These are phyloP conservation scores for Ochropleura plecta DNA, from an alignment of 2,888 invertebrate species.

Conservation along the genomic window DNA sequence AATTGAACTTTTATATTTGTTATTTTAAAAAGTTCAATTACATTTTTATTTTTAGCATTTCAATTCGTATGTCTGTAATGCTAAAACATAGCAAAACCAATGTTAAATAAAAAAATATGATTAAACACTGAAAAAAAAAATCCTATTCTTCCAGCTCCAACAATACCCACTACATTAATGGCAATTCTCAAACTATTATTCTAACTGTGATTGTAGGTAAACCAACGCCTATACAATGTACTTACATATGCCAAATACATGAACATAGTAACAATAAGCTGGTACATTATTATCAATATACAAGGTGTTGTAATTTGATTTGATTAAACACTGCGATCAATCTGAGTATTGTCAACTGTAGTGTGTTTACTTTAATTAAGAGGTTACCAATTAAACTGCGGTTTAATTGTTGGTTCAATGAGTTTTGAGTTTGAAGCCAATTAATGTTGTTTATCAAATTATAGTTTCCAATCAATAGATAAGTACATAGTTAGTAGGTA, in stretches of 20 bases:
- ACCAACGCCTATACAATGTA: background rate
- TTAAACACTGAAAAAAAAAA: background rate
- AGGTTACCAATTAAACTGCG: slow-evolving; percentile 41
- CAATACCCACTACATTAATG: background rate
- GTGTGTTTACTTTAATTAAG: slow-evolving; percentile 63
- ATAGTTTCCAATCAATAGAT: background rate
- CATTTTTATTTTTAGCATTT: no score
- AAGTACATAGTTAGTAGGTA: no score
- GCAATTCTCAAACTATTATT: background rate
- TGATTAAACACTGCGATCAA: slow-evolving; percentile 52
- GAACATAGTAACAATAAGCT: slow-evolving; percentile 5
- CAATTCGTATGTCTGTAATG: no score
- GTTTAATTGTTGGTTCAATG: slow-evolving; percentile 42
- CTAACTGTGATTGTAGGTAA: background rate
- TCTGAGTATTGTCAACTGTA: slow-evolving; percentile 37
- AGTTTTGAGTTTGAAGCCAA: slow-evolving; percentile 40
- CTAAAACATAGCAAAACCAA: no score
- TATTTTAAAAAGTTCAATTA: no score
- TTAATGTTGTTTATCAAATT: slow-evolving; percentile 35
- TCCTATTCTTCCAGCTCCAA: background rate
- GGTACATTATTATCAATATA: slow-evolving; percentile 20
- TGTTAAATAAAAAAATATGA: no score
- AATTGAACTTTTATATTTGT: no score
- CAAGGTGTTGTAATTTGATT: slow-evolving; percentile 46
- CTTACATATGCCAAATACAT: no score